Percentiles rank a stretch among this genome's conserved stretches.
These are phyloP conservation scores for Pogonocherus hispidulus DNA, from an alignment of 2,888 invertebrate genomes.

Conservation along the genomic window DNA sequence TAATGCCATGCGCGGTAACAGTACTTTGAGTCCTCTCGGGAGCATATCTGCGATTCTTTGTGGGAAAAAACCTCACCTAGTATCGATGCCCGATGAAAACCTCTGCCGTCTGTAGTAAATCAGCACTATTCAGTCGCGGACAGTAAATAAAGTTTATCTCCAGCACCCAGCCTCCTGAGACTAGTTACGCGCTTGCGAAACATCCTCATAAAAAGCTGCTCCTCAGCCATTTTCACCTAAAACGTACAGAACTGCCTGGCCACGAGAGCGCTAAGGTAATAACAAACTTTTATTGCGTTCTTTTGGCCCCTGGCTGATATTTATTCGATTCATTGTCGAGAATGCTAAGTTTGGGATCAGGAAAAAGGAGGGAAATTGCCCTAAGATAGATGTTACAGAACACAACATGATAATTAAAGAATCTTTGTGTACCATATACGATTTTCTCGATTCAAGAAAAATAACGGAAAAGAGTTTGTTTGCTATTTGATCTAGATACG, in stretches of 20 bases:
- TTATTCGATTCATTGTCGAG: slow-evolving; percentile 39
- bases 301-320: slow-evolving; percentile 29
- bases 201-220: slow-evolving; percentile 48
- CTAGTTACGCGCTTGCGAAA: slow-evolving; percentile 47
- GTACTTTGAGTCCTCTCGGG: no score
- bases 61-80: no score
- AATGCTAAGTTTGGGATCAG: not conserved
- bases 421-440: no score
- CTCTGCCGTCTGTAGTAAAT: not conserved
- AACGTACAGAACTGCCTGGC: slow-evolving; percentile 47
- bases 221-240: slow-evolving; percentile 48
- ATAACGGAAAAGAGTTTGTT: no score
- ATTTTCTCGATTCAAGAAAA: no score
- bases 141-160: slow-evolving; percentile 41
- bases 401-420: not conserved
- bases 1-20: no score
- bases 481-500: no score
- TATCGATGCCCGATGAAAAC: no score
- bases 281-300: slow-evolving; percentile 46
- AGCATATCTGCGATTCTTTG: no score
- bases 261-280: slow-evolving; percentile 44
- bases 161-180: slow-evolving; percentile 43
- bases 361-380: not conserved
- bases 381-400: not conserved
- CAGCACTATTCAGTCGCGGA: slow-evolving; percentile 1